Conservation (phyloP, 1,140 invertebrate genomes). For the Stegodyphus mimosarum region DNA sequence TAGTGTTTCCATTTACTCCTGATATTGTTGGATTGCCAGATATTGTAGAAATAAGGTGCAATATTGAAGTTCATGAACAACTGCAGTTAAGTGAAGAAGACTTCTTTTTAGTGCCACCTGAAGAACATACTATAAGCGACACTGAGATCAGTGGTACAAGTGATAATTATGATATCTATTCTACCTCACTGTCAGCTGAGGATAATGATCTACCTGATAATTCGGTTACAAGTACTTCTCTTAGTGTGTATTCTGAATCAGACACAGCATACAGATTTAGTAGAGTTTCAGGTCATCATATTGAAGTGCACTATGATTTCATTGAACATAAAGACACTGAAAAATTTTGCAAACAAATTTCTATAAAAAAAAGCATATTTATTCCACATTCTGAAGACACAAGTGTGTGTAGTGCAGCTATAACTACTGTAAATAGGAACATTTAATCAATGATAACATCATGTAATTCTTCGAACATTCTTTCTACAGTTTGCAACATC, state of each 20-base stretch:
- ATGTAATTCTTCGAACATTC: no score
- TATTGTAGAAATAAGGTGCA: conserved; percentile 46
- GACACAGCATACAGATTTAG: conserved; percentile 30
- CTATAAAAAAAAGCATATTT: neutral
- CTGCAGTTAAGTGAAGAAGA: neutral
- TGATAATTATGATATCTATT: neutral
- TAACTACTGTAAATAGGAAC: neutral
- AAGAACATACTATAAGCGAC: neutral
- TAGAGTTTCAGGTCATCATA: conserved; percentile 18
- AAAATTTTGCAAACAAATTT: neutral
- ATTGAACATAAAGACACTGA: conserved; percentile 1
- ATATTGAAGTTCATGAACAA: conserved; percentile 55
- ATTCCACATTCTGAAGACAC: neutral
- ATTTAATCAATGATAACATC: no score
- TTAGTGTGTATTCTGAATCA: neutral
- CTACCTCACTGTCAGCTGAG: neutral
- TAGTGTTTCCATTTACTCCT: conserved; percentile 17
- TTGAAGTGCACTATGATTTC: conserved; percentile 47
- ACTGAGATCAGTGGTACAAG: neutral
- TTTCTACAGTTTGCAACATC: no score
- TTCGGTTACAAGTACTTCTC: neutral
- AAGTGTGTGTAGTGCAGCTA: conserved; percentile 6
- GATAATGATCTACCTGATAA: neutral
- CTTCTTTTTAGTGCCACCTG: neutral
- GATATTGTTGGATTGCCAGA: conserved; percentile 11